These are phyloP conservation scores for Phylloscopus whistleri DNA, from an alignment of 2,113 vertebrate species.

Conservation along the genomic window DNA sequence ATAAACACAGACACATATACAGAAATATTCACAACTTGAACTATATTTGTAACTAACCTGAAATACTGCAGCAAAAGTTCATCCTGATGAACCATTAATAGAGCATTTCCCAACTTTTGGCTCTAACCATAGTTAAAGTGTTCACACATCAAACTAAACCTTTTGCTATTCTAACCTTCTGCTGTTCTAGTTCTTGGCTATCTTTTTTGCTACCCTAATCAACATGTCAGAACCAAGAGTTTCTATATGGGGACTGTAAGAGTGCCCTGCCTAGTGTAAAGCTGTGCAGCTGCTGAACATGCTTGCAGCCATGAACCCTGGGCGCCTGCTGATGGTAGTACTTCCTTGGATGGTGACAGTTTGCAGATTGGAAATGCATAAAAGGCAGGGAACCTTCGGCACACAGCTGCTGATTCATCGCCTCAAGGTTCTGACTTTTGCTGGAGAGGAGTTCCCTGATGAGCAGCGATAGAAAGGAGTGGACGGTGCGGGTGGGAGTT, in stretches of 20 bases:
- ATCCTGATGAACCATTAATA: slow-evolving; percentile 31
- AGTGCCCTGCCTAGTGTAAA: slow-evolving; percentile 23
- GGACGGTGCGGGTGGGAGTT: slow-evolving; percentile 82
- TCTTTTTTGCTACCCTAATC: slow-evolving; percentile 43
- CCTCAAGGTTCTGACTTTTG: slow-evolving; percentile 77
- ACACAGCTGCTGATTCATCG: slow-evolving; percentile 69
- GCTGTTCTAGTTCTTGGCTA: slow-evolving; percentile 11
- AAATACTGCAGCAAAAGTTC: slow-evolving; percentile 70
- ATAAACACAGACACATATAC: slow-evolving; percentile 65
- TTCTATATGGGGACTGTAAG: not conserved
- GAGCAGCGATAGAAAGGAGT: slow-evolving; percentile 79
- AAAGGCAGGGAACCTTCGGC: not conserved
- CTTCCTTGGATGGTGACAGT: slow-evolving; percentile 5
- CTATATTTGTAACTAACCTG: slow-evolving; percentile 68
- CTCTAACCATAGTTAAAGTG: slow-evolving; percentile 35
- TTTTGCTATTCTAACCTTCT: slow-evolving; percentile 23
- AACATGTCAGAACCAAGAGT: not conserved
- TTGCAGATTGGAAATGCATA: slow-evolving; percentile 3
- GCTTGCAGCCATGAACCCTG: slow-evolving; percentile 12
- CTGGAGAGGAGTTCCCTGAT: slow-evolving; percentile 79
- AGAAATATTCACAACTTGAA: slow-evolving; percentile 62
- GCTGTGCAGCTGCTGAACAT: slow-evolving; percentile 45
- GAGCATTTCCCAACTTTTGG: slow-evolving; percentile 38
- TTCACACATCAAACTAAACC: slow-evolving; percentile 15
- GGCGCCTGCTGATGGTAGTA: not conserved